Percentiles rank a stretch among this genome's conserved stretches.
phyloP scores from a whole-genome alignment of 2,888 invertebrate genomes.

The Stenodema calcarata region DNA sequence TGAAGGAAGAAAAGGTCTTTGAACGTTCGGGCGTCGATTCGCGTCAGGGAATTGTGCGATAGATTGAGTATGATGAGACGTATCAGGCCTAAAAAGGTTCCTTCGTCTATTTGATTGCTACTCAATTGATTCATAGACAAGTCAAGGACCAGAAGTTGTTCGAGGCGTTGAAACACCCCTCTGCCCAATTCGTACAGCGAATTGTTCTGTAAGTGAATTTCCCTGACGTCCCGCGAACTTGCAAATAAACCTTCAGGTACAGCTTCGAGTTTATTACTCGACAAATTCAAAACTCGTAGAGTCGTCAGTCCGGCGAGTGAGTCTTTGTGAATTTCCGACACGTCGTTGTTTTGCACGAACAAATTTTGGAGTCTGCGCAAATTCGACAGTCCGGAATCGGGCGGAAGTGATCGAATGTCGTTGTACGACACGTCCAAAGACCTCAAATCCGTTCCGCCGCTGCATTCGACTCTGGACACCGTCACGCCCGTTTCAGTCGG shows the following conservation, averaged over 20 bases:
- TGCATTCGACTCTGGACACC: slow-evolving; percentile 61
- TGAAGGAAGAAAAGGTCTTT: slow-evolving; percentile 86
- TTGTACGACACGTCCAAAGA: slow-evolving; percentile 83
- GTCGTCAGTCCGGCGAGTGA: slow-evolving; percentile 80
- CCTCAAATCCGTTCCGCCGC: slow-evolving; percentile 74
- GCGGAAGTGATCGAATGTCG: slow-evolving; percentile 74
- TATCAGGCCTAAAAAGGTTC: slow-evolving; percentile 84
- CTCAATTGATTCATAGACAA: slow-evolving; percentile 84
- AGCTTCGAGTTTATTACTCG: slow-evolving; percentile 81
- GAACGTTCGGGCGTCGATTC: slow-evolving; percentile 83
- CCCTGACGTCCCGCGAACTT: slow-evolving; percentile 79
- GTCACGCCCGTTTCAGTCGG: slow-evolving; percentile 59
- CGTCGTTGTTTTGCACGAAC: slow-evolving; percentile 82
- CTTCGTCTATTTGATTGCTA: slow-evolving; percentile 83
- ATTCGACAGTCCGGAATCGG: slow-evolving; percentile 77
- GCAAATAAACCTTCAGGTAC: slow-evolving; percentile 83
- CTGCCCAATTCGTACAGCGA: slow-evolving; percentile 81
- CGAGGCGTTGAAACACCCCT: slow-evolving; percentile 82
- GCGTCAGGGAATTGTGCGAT: slow-evolving; percentile 83
- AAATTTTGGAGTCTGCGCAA: slow-evolving; percentile 80
- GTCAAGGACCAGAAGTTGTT: slow-evolving; percentile 83
- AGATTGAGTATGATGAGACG: slow-evolving; percentile 84
- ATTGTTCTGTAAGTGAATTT: slow-evolving; percentile 85
- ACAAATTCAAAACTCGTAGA: slow-evolving; percentile 82
- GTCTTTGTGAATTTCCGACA: slow-evolving; percentile 78